Base-by-base conservation (phyloP, 2,888 invertebrate species). In the Ferrisia virgata region DNA sequence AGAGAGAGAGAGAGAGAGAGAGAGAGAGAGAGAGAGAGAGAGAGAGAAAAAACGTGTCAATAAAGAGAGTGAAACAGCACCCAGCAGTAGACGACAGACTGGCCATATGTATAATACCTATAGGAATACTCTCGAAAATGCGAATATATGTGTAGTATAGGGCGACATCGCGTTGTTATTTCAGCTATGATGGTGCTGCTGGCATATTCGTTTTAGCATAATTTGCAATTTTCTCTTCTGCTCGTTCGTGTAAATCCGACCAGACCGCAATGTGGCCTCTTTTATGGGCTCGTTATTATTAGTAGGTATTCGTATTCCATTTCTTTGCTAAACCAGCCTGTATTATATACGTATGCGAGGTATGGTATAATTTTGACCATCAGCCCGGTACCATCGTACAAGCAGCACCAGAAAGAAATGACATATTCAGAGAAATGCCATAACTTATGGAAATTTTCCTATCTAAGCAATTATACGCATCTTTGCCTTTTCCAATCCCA, bases 1-100 rank as follows among this genome's bases (percentile, higher is more conserved):
- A n/a, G n/a, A n/a, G n/a, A n/a, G n/a, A n/a, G n/a, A n/a, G n/a
- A n/a, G n/a, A n/a, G n/a, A n/a, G n/a, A n/a, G n/a, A n/a, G n/a
- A n/a, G n/a, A n/a, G n/a, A n/a, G n/a, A n/a, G n/a, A n/a, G n/a
- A n/a, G n/a, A n/a, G n/a, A n/a, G n/a, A n/a, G n/a, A n/a, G n/a
- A n/a, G n/a, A n/a, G n/a, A n/a, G 72, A 76, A 76, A 72, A 53
- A 76, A 76, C 72, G 72, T 76, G 72, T 76, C 72, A 76, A 76
- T 76, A 76, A 36, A 76, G 69, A 18, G 47, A 6, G n/a, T n/a
- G n/a, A n/a, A n/a, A n/a, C n/a, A n/a, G n/a, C n/a, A 76, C 36
- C 36, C 36, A 8, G 72, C n/a, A n/a, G n/a, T n/a, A 76, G 18
- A 18, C 36, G 2, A 36, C n/a, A n/a, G 31, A 25, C n/a, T n/a